Evolutionary conservation across 2,113 vertebrate genomes (phyloP).

Genomic region (Galeopterus variegatus): DNA sequence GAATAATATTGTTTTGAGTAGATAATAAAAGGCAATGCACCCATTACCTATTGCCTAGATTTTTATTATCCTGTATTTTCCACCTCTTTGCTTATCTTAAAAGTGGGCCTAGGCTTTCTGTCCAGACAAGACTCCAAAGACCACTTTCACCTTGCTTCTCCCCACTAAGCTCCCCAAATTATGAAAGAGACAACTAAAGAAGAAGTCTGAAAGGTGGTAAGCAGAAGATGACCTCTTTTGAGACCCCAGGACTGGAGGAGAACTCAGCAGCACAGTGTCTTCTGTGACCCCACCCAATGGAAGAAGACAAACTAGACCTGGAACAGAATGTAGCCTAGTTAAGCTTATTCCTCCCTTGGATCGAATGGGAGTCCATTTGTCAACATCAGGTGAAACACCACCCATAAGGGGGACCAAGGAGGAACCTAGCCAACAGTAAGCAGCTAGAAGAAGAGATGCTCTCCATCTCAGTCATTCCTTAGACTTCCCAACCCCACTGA

Average conservation of each 20-base stretch:
- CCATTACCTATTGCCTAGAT: not conserved
- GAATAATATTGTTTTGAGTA: constrained; percentile 14
- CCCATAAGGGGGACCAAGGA: not conserved
- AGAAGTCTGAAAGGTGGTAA: not conserved
- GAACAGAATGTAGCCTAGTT: not conserved
- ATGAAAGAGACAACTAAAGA: not conserved
- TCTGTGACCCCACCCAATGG: not conserved
- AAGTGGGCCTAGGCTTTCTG: not conserved
- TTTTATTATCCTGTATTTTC: constrained; percentile 46
- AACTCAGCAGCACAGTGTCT: not conserved
- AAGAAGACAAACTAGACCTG: not conserved
- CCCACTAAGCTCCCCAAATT: not conserved
- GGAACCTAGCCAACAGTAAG: not conserved
- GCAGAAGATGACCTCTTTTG: constrained; percentile 30
- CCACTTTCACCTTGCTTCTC: not conserved
- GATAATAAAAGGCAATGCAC: not conserved
- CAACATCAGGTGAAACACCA: not conserved
- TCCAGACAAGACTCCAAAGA: not conserved
- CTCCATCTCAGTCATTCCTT: not conserved
- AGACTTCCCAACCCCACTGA: not conserved
- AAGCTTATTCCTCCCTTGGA: not conserved
- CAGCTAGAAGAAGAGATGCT: not conserved
- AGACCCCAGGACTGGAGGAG: not conserved
- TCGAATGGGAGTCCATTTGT: not conserved
- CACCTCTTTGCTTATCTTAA: not conserved